Conservation (phyloP, 2,888 invertebrate genomes). For the Adelognathus sp. region DNA sequence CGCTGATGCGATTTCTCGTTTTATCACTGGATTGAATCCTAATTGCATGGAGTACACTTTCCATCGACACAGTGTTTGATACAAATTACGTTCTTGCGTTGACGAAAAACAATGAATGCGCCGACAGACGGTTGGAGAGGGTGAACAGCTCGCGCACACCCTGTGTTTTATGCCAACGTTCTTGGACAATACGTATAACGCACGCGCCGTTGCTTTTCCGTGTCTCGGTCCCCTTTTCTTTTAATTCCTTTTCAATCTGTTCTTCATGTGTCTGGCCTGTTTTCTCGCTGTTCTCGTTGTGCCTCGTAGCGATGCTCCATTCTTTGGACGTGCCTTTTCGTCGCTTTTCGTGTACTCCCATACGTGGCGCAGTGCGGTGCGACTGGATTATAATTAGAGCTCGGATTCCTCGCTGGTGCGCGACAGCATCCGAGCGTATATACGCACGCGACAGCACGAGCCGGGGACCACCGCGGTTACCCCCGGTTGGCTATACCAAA, state of each 20-base stretch:
- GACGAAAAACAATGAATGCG: constrained; percentile 13
- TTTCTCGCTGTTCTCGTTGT: background rate
- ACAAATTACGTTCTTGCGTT: constrained; percentile 8
- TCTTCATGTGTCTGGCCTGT: constrained; percentile 16
- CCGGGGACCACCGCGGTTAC: constrained; percentile 26
- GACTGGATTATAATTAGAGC: constrained; percentile 63
- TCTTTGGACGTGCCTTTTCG: constrained; percentile 58
- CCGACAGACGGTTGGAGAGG: background rate
- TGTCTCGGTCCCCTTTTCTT: constrained; percentile 13
- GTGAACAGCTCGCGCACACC: constrained; percentile 41
- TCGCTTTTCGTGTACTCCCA: constrained; percentile 48
- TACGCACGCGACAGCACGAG: background rate
- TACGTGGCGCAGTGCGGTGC: constrained; percentile 61
- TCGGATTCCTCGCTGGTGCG: constrained; percentile 33
- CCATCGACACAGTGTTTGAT: constrained; percentile 22
- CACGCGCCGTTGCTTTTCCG: constrained; percentile 50
- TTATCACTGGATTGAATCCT: constrained; percentile 23
- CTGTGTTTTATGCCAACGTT: constrained; percentile 56
- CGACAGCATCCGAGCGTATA: constrained; percentile 21
- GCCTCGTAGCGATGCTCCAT: background rate
- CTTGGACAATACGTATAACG: constrained; percentile 54
- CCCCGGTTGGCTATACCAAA: constrained; percentile 1
- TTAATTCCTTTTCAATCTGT: constrained; percentile 10
- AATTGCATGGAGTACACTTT: constrained; percentile 12
- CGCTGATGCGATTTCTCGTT: background rate